Evolutionary conservation across 2,113 vertebrate species (phyloP).

Genomic region (Myotis lucifugus): DNA sequence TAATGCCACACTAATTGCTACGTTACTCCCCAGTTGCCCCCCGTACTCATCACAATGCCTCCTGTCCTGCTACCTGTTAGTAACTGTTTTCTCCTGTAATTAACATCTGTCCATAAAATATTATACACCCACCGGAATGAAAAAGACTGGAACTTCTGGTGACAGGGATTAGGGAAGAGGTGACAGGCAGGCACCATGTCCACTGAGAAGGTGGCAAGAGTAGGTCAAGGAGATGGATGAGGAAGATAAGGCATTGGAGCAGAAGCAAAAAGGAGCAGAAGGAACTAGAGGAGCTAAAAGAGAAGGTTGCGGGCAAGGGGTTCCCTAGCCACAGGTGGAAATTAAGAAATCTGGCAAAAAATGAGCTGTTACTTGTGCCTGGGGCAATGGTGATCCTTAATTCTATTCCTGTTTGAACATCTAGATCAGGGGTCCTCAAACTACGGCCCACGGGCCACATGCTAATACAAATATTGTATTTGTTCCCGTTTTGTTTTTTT

Average conservation of each 20-base stretch:
- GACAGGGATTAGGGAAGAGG: neutral
- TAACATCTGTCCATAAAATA: neutral
- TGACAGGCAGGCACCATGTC: neutral
- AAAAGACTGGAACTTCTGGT: neutral
- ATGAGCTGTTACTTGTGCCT: no score
- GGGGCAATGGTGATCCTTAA: no score
- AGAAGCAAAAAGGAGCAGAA: neutral
- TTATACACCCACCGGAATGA: neutral
- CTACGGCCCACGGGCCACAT: no score
- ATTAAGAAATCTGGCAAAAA: neutral
- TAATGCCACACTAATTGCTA: neutral
- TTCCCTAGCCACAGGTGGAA: neutral
- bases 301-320: neutral
- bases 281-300: neutral
- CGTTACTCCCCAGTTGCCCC: neutral
- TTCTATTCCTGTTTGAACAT: no score
- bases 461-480: no score
- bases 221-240: neutral
- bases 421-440: no score
- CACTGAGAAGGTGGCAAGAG: neutral
- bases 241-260: neutral
- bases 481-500: no score
- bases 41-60: neutral
- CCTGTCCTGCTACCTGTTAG: neutral
- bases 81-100: neutral